phyloP scores from a whole-genome alignment of 1,140 invertebrate species.

The Plectrocnemia conspersa region DNA sequence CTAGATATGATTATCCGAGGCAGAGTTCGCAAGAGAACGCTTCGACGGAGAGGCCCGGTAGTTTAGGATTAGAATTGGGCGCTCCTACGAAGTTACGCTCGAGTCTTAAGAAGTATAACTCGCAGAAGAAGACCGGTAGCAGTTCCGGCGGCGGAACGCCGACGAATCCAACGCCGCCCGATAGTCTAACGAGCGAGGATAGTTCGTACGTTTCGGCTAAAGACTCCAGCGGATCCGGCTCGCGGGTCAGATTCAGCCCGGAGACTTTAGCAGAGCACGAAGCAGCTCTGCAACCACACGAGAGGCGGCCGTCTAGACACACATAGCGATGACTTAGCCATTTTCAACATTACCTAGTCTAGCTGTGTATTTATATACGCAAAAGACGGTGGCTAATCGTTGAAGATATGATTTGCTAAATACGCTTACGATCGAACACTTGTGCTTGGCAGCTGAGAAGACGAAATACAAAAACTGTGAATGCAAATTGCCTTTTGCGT shows the following conservation, averaged over 20 bases:
- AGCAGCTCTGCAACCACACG: slow-evolving; percentile 33
- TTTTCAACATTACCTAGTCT: slow-evolving; percentile 52
- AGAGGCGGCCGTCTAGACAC: slow-evolving; percentile 40
- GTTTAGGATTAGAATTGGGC: slow-evolving; percentile 57
- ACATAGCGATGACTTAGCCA: slow-evolving; percentile 49
- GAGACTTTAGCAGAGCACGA: slow-evolving; percentile 55
- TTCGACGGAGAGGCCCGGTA: slow-evolving; percentile 63
- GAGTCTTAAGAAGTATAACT: slow-evolving; percentile 69
- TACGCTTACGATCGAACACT: no score
- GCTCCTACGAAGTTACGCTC: slow-evolving; percentile 64
- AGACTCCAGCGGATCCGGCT: slow-evolving; percentile 62
- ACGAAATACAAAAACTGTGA: no score
- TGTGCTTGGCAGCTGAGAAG: no score
- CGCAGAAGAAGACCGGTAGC: slow-evolving; percentile 52
- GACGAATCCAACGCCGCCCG: slow-evolving; percentile 79
- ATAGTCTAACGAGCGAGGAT: slow-evolving; percentile 77
- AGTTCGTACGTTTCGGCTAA: slow-evolving; percentile 79
- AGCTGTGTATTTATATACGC: no score
- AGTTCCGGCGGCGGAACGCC: slow-evolving; percentile 68
- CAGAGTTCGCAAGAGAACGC: slow-evolving; percentile 52
- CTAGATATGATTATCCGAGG: slow-evolving; percentile 46
- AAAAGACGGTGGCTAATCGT: no score
- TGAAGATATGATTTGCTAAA: no score
- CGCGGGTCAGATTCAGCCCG: slow-evolving; percentile 76
- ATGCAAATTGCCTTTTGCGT: no score